Base-by-base conservation (phyloP, 2,113 vertebrate species). In the Phainopepla nitens region DNA sequence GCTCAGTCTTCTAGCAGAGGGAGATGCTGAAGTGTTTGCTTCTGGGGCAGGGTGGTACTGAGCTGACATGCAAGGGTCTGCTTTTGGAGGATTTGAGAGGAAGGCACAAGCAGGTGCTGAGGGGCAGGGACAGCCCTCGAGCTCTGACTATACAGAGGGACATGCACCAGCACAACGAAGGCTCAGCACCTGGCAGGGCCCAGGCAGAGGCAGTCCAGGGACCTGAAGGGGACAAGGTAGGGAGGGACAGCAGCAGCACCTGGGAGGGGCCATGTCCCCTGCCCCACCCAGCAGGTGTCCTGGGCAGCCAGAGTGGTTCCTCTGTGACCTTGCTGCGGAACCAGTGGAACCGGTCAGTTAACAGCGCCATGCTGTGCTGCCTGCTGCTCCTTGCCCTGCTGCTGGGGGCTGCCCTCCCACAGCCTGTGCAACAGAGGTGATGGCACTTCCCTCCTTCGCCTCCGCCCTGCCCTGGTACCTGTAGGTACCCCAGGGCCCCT, bases 361-460 rank as follows among this genome's bases (percentile, higher is more conserved):
- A 39, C 39, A 39, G 23, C 9, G 0, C 49, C 86, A 97, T 97
- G 96, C 10, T 0, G 73, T 29, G 19, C 81, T 41, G 83, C 69
- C 41, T 96, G 33, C 89, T 97, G 82, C 65, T 97, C 50, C 82
- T 96, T 0, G 0, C 47, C 28, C 54, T 95, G 44, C 76, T 97
- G 69, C 68, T 81, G 50, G 58, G 68, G 44, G 17, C 57, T 73
- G 88, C 25, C 17, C 16, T 92, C 24, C 29, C 84, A 0, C 6
- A 5, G 50, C 94, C 92, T n/a, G 25, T 62, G 17, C 29, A 0
- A 16, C 65, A 90, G 58, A 97, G 97, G 97, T 97, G 62, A 95
- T 18, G 22, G 21, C 6, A 1, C 11, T 61, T 76, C 27, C 76
- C 17, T 33, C 6, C 10, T 50, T 5, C 41, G 27, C 22, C 11